These are phyloP conservation scores for Onychomys torridus DNA, from an alignment of 2,797 vertebrate species.

Conservation along the genomic window DNA sequence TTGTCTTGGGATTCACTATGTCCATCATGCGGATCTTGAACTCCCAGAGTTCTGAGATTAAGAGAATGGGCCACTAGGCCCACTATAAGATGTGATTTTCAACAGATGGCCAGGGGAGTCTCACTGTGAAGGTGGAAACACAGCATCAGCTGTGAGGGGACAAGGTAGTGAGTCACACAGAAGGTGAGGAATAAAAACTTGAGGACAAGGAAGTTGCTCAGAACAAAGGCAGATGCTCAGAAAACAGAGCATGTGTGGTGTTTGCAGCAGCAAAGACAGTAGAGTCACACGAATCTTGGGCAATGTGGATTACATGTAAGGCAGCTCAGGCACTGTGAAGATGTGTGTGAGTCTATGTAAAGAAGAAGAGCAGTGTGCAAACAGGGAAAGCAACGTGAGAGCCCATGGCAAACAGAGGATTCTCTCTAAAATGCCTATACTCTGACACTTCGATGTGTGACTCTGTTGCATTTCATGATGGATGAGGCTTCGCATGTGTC, in stretches of 20 bases:
- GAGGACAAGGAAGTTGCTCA: not conserved
- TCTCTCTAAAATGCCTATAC: not conserved
- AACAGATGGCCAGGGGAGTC: not conserved
- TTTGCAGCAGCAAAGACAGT: too few relatives aligned
- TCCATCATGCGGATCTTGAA: not conserved
- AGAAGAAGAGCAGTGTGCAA: not conserved
- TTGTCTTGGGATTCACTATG: not conserved
- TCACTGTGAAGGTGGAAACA: not conserved
- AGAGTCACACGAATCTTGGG: not conserved
- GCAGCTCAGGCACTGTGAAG: not conserved
- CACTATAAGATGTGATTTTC: not conserved
- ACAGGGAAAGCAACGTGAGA: not conserved
- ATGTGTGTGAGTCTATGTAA: not conserved
- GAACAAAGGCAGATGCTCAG: not conserved
- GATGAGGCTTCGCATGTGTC: not conserved
- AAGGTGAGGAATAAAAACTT: not conserved
- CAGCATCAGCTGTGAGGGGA: not conserved
- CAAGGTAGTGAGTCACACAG: not conserved
- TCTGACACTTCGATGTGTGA: not conserved
- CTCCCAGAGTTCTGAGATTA: not conserved
- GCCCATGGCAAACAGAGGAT: not conserved
- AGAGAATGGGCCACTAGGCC: too few relatives aligned
- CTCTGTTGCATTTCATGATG: not conserved
- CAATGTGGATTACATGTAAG: rapidly evolving
- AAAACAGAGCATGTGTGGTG: not conserved